Evolutionary conservation across 53 echinoderm and acorn worm species (phyloP), one percentile per base, ranked within the genome.

Genomic region (Echinometra lucunter): DNA sequence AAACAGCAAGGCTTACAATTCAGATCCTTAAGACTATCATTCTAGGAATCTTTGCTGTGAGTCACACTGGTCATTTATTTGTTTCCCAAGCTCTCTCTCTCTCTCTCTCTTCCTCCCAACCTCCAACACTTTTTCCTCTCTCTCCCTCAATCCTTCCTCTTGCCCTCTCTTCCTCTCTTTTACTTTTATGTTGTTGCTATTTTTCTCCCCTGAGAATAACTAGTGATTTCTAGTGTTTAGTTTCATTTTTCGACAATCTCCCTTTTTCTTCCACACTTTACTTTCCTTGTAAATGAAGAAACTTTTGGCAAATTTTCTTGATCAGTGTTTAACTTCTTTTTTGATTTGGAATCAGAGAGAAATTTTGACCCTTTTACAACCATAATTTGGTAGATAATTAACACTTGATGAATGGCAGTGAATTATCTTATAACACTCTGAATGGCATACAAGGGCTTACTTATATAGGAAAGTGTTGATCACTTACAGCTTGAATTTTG

Each of bases 1-100:
- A 80, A 21, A 88, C 91, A 70, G 96, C 89, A 21, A 87, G 88
- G 45, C 55, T 97, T 15, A 89, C 60, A 37, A 95, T 99, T 17
- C 96, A 96, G 44, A 94, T 97, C 44, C 92, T 96, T 42, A 99
- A 97, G 90, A 96, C 99, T 16, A 91, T 91, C 89, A 97, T 99
- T 42, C 47, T 99, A 16, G 83, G 83, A 7, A 96, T 98, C 17
- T 99, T 99, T 91, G 74, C 97, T 95, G 99, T 99, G 95, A 96
- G 98, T 96, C 44, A 81, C 5, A 42, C 4, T 74, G 6, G 28
- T 53, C 53, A 9, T 74, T 37, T 35, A 16, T 80, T 80, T 40
- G 13, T 53, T 53, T 53, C 53, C 13, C 13, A 9, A 53, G 8
- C 53, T 1, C 32, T 28, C 9, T 28, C 69, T 63, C 69, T 69